Evolutionary conservation across 2,888 invertebrate species (phyloP).

Genomic region (Euplagia quadripunctaria): DNA sequence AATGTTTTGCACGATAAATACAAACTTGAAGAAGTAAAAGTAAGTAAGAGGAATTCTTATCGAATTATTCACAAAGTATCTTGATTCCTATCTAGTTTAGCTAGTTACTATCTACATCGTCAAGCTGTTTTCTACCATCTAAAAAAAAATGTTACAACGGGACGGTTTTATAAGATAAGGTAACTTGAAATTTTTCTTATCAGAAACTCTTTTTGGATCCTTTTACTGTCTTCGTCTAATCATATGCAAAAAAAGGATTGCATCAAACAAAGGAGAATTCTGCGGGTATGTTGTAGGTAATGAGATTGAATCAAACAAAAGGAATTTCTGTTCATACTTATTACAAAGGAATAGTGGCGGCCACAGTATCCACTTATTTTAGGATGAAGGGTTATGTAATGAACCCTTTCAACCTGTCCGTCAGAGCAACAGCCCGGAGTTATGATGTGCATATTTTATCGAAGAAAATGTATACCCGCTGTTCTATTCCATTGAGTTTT

Average conservation of each 20-base stretch:
- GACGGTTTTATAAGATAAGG: neutral
- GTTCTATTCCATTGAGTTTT: slow-evolving; percentile 31
- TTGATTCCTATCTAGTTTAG: neutral
- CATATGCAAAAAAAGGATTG: slow-evolving; percentile 3
- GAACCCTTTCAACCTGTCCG: slow-evolving; percentile 39
- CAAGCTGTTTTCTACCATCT: neutral
- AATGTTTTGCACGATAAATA: neutral
- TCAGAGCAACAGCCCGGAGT: slow-evolving; percentile 26
- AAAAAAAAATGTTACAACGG: slow-evolving; percentile 3
- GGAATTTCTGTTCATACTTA: slow-evolving; percentile 20
- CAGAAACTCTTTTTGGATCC: neutral
- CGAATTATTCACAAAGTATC: neutral
- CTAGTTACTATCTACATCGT: neutral
- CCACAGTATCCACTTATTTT: slow-evolving; percentile 39
- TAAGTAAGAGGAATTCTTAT: slow-evolving; percentile 10
- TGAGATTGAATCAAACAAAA: slow-evolving; percentile 31
- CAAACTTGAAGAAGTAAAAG: slow-evolving; percentile 3
- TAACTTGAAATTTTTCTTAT: neutral
- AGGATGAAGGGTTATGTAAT: slow-evolving; percentile 30
- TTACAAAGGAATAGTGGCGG: neutral
- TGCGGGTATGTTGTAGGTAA: neutral
- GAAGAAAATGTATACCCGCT: slow-evolving; percentile 31
- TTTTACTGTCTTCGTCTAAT: neutral
- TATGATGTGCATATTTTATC: slow-evolving; percentile 47
- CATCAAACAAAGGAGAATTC: slow-evolving; percentile 1